Evolutionary conservation across 1,140 invertebrate species (phyloP).

Genomic region (Ceratina australensis): DNA sequence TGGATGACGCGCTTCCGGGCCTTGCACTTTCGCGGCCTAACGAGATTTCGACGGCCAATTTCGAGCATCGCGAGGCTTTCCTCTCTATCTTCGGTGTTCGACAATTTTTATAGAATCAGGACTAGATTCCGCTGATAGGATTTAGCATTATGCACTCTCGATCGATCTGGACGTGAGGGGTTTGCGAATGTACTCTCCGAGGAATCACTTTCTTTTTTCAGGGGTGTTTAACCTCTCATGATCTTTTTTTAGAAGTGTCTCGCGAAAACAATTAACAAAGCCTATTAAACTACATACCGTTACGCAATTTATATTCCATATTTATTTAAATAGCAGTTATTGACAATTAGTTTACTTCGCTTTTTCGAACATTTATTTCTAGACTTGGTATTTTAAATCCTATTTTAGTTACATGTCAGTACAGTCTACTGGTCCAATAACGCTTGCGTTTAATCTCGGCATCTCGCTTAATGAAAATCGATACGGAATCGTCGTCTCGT

Average conservation of each 20-base stretch:
- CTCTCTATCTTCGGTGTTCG: not conserved
- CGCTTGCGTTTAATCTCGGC: not conserved
- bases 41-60: constrained; percentile 46
- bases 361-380: too few relatives aligned
- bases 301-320: too few relatives aligned
- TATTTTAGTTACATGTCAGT: too few relatives aligned
- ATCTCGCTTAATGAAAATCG: constrained; percentile 4
- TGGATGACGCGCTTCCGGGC: constrained; percentile 12
- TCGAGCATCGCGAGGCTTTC: constrained; percentile 4
- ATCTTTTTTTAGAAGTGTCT: not conserved
- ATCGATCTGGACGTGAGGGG: constrained; percentile 4
- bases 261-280: too few relatives aligned
- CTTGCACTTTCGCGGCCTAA: constrained; percentile 38
- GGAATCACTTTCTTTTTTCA: not conserved
- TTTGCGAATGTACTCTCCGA: not conserved
- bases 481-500: constrained; percentile 8
- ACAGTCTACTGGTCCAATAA: not conserved
- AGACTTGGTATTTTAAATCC: not conserved
- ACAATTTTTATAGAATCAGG: constrained; percentile 17
- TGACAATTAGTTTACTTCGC: too few relatives aligned
- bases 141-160: not conserved
- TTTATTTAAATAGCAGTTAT: too few relatives aligned
- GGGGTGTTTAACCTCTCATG: not conserved
- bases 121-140: constrained; percentile 4
- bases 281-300: too few relatives aligned